phyloP scores from a whole-genome alignment of 2,113 vertebrate species.

The Plectropomus leopardus region DNA sequence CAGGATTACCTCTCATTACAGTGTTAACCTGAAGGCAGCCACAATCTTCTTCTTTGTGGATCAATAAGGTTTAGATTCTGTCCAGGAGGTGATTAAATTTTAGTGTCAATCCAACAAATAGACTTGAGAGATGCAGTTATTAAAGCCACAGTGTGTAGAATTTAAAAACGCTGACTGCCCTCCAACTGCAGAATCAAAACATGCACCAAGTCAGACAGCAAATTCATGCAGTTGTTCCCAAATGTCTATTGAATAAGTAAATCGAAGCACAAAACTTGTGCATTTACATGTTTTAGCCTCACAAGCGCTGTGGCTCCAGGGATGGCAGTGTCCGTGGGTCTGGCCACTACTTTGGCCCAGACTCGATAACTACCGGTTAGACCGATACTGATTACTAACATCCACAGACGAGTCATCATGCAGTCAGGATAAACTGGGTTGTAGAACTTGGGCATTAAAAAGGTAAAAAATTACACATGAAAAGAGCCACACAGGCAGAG shows the following conservation, averaged over 20 bases:
- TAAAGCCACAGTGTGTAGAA: background rate
- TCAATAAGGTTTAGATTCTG: background rate
- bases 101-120: background rate
- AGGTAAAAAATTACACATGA: constrained; percentile 47
- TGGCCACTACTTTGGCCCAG: too few relatives aligned
- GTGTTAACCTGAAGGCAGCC: constrained; percentile 27
- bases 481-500: constrained; percentile 22
- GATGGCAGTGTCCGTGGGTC: too few relatives aligned
- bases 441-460: constrained; percentile 45
- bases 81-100: constrained; percentile 1
- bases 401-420: constrained; percentile 48
- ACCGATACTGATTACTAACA: constrained; percentile 66
- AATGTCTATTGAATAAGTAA: too few relatives aligned
- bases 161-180: background rate
- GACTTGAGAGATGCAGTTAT: background rate
- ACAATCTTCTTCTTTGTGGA: background rate
- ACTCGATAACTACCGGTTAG: too few relatives aligned
- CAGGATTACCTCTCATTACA: constrained; percentile 13
- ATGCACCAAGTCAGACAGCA: too few relatives aligned
- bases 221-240: too few relatives aligned
- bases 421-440: constrained; percentile 31
- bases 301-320: too few relatives aligned
- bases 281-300: too few relatives aligned
- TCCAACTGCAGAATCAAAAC: too few relatives aligned
- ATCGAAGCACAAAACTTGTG: too few relatives aligned